Percentiles rank a stretch among this genome's conserved stretches.
Conservation (phyloP, 1,140 invertebrate species). For the Manduca sexta region DNA sequence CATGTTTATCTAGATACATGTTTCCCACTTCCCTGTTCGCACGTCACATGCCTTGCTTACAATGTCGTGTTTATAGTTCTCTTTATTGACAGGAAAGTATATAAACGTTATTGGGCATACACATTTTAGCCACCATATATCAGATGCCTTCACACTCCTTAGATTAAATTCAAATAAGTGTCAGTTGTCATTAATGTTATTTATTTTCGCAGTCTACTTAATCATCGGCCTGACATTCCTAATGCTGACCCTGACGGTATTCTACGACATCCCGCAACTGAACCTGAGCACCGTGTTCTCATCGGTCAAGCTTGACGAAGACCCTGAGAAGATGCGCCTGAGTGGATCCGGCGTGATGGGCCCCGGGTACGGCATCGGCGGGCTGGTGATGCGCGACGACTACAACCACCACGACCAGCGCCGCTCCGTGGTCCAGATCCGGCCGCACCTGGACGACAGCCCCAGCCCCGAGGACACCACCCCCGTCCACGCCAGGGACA, state of each 20-base stretch:
- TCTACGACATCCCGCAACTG: conserved; percentile 91
- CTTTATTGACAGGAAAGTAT: too few relatives aligned
- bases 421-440: conserved; percentile 75
- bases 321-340: conserved; percentile 78
- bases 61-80: too few relatives aligned
- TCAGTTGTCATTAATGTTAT: conserved; percentile 5
- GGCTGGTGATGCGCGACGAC: conserved; percentile 63
- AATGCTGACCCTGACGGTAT: conserved; percentile 86
- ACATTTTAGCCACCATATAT: too few relatives aligned
- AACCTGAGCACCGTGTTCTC: conserved; percentile 87
- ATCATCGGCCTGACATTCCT: conserved; percentile 86
- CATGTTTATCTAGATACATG: too few relatives aligned
- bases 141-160: too few relatives aligned
- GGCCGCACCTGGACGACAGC: conserved; percentile 76
- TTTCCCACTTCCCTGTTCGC: too few relatives aligned
- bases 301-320: conserved; percentile 77
- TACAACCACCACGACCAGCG: conserved; percentile 64
- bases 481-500: conserved; percentile 74
- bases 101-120: too few relatives aligned
- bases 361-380: conserved; percentile 67
- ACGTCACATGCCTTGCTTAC: too few relatives aligned
- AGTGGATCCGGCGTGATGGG: conserved; percentile 63
- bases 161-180: too few relatives aligned
- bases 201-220: conserved; percentile 77
- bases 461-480: conserved; percentile 80